Percentiles rank a stretch among this genome's conserved stretches.
These are phyloP conservation scores for Riptortus pedestris DNA, from an alignment of 1,140 invertebrate genomes.

Conservation along the genomic window DNA sequence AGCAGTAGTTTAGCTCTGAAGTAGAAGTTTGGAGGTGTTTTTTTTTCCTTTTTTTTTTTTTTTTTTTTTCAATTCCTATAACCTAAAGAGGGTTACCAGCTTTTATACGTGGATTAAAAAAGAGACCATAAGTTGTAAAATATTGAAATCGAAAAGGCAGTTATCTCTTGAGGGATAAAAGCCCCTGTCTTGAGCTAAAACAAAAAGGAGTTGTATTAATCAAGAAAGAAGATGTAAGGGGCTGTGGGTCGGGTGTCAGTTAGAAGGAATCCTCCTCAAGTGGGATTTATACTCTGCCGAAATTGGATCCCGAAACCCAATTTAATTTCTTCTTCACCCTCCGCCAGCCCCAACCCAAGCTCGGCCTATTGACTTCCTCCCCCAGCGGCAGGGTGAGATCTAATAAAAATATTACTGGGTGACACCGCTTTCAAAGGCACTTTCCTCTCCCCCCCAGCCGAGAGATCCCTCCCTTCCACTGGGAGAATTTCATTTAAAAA, in stretches of 20 bases:
- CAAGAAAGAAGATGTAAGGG: background rate
- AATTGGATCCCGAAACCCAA: constrained; percentile 16
- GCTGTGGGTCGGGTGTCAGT: background rate
- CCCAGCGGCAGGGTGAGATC: background rate
- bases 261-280: background rate
- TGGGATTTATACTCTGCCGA: background rate
- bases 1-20: too few species aligned
- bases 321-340: constrained; percentile 10
- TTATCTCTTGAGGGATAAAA: too few species aligned
- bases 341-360: background rate
- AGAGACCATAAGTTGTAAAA: too few species aligned
- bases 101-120: too few species aligned
- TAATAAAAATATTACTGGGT: constrained; percentile 14
- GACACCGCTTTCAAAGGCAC: background rate
- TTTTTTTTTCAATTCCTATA: too few species aligned
- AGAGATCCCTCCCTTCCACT: background rate
- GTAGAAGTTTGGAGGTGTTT: too few species aligned
- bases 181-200: background rate
- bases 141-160: too few species aligned
- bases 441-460: background rate
- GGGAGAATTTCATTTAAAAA: background rate
- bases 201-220: background rate
- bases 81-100: too few species aligned
- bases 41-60: too few species aligned
- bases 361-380: background rate